phyloP scores from a whole-genome alignment of 2,888 invertebrate genomes.

The Agonopterix alstromeriana region DNA sequence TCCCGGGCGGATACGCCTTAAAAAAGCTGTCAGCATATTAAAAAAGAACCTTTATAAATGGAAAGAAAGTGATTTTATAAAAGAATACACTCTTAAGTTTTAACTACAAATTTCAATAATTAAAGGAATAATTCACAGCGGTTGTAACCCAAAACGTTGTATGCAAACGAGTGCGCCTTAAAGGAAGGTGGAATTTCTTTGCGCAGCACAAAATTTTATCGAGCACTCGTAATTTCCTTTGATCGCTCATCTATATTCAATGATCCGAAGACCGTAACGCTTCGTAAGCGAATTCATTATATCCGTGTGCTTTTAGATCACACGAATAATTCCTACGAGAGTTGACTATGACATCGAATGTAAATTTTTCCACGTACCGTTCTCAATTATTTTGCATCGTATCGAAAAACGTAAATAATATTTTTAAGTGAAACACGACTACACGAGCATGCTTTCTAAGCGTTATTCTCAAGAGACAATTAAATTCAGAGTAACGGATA shows the following conservation, averaged over 20 bases:
- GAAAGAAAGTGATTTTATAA: too few species aligned
- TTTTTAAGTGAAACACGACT: neutral
- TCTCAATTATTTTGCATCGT: conserved; percentile 2
- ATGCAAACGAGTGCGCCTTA: conserved; percentile 49
- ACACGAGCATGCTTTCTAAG: too few species aligned
- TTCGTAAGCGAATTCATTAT: conserved; percentile 70
- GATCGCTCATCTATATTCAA: conserved; percentile 75
- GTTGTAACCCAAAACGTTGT: conserved; percentile 4
- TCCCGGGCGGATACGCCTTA: too few species aligned
- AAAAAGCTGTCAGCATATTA: too few species aligned
- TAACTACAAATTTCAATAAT: too few species aligned
- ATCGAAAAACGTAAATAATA: neutral
- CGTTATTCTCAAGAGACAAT: too few species aligned
- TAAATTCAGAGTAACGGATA: too few species aligned
- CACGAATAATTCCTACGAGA: conserved; percentile 19
- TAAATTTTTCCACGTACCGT: conserved; percentile 11
- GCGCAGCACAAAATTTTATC: conserved; percentile 63
- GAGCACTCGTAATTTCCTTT: conserved; percentile 67
- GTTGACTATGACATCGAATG: conserved; percentile 19
- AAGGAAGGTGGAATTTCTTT: conserved; percentile 50
- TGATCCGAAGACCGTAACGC: conserved; percentile 66
- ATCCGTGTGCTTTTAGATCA: conserved; percentile 46
- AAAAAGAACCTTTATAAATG: too few species aligned
- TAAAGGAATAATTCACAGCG: too few species aligned
- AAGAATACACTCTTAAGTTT: too few species aligned